These are phyloP conservation scores for Drosophila rellima DNA, from an alignment of 2,888 invertebrate genomes.

Conservation along the genomic window DNA sequence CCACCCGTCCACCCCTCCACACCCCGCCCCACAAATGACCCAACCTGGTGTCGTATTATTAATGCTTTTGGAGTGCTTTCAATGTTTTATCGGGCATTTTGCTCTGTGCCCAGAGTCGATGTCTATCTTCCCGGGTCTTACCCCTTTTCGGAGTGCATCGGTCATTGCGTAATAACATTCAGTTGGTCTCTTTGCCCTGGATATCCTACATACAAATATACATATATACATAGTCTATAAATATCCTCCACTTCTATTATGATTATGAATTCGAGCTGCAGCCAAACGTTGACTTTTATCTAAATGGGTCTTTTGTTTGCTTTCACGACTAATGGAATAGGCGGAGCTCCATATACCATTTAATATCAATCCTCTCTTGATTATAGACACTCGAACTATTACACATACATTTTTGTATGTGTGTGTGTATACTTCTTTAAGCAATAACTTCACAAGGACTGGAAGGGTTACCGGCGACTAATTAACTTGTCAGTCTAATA, in stretches of 20 bases:
- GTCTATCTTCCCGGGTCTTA: slow-evolving; percentile 52
- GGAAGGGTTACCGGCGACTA: slow-evolving; percentile 40
- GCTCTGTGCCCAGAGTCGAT: slow-evolving; percentile 48
- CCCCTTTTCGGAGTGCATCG: slow-evolving; percentile 61
- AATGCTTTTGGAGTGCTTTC: slow-evolving; percentile 81
- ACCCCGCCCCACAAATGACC: slow-evolving; percentile 1
- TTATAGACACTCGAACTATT: slow-evolving; percentile 46
- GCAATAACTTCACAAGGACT: slow-evolving; percentile 13
- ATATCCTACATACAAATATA: slow-evolving; percentile 12
- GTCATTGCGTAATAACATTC: slow-evolving; percentile 74
- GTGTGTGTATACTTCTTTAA: not conserved
- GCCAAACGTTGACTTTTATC: slow-evolving; percentile 63
- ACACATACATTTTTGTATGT: not conserved
- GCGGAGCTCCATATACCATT: slow-evolving; percentile 52
- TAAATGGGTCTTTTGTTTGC: slow-evolving; percentile 78
- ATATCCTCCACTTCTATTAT: slow-evolving; percentile 58
- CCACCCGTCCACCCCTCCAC: not conserved
- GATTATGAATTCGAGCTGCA: slow-evolving; percentile 68
- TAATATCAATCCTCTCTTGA: slow-evolving; percentile 39
- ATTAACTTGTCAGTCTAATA: slow-evolving; percentile 70
- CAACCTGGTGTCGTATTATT: slow-evolving; percentile 66
- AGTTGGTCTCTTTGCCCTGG: slow-evolving; percentile 59
- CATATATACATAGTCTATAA: slow-evolving; percentile 36
- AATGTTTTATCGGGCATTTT: slow-evolving; percentile 75
- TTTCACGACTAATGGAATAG: slow-evolving; percentile 66